Evolutionary conservation across 2,113 vertebrate genomes (phyloP).

Genomic region (Mellivora capensis): DNA sequence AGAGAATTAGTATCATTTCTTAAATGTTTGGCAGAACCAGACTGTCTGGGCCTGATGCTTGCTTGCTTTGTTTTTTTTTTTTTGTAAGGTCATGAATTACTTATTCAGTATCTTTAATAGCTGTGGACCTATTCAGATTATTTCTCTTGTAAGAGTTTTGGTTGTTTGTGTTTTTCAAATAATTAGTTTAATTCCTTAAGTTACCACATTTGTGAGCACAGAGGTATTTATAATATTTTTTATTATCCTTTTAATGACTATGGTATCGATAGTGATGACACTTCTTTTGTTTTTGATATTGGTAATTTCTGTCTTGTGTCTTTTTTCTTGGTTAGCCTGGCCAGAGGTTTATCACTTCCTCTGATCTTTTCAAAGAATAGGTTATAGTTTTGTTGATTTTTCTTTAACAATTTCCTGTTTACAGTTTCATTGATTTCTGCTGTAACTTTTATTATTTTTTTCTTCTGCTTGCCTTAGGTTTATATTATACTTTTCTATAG

Average conservation of each 20-base stretch:
- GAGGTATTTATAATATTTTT: not conserved
- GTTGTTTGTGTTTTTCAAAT: not conserved
- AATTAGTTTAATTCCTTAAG: not conserved
- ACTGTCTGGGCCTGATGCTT: not conserved
- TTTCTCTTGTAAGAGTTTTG: not conserved
- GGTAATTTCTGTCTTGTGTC: not conserved
- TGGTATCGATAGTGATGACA: not conserved
- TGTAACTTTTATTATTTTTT: not conserved
- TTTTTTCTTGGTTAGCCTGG: not conserved
- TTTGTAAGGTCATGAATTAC: not conserved
- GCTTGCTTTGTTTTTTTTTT: not conserved
- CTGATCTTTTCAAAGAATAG: not conserved
- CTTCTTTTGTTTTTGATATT: not conserved
- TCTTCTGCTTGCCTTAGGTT: not conserved
- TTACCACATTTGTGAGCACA: not conserved
- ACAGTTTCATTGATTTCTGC: not conserved
- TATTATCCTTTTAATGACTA: not conserved
- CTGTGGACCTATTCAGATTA: not conserved
- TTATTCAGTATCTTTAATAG: not conserved
- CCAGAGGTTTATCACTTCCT: not conserved
- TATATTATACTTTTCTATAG: not conserved
- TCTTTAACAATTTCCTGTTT: not conserved
- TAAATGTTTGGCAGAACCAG: not conserved
- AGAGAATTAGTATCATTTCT: not conserved
- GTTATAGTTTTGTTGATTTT: not conserved